Base-by-base conservation (phyloP, 2,113 vertebrate species). In the Struthio camelus region DNA sequence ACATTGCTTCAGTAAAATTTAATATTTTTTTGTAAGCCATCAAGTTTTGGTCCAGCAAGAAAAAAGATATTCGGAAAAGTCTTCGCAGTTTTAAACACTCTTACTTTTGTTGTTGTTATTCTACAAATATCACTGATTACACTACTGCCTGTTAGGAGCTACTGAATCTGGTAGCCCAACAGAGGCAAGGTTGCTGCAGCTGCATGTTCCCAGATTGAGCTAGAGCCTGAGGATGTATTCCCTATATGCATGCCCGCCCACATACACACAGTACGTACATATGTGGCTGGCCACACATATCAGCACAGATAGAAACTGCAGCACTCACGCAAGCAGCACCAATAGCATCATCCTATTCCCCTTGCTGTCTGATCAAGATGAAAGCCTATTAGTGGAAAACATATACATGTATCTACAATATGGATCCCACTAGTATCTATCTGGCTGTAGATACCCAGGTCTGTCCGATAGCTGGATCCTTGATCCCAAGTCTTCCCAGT, bases 221-320 rank as follows among this genome's bases (percentile, higher is more conserved):
- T 8, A 15, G 32, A 75, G 23, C 22, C 12, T 91, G 53, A 67
- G 25, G 1, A 0, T 67, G 50, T 75, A 11, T 38, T 44, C 17
- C 40, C 34, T 7, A 11, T 24, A 38, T 17, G 18, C n/a, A 20
- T 20, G 23, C 2, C 1, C 30, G 17, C 27, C 7, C 17, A 3
- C 7, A 2, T 30, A 78, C 0, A 2, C 18, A 50, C 10, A n/a
- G 22, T 44, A 24, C 27, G 1, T 34, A 51, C 8, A 27, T 25
- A 48, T 30, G 2, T 3, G 3, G 18, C 27, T 83, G 40, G 59
- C 11, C 22, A 61, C 59, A 73, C 46, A 67, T 25, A 50, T 48
- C 16, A 82, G 18, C 71, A 34, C 14, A 50, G 34, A 25, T 4
- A 42, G 38, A 78, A 78, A 61, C 40, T n/a, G 65, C 13, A 66